Evolutionary conservation across 2,888 invertebrate genomes (phyloP), one percentile per base, ranked within the genome.

Genomic region (Panopea generosa): DNA sequence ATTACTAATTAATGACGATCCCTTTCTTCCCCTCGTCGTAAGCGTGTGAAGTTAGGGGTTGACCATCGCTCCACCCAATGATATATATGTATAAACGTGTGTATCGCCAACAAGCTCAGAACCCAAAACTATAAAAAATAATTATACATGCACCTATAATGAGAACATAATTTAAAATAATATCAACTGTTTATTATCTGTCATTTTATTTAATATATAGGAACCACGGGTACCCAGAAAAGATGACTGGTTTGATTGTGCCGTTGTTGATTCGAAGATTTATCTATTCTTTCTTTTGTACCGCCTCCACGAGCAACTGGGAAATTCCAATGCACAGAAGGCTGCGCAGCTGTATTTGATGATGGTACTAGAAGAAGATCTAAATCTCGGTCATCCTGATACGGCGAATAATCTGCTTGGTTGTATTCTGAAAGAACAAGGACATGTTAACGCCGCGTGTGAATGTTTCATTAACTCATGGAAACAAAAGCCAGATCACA

Each of bases 221-320:
- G 55, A 43, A 43, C 43, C 56, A 6, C 24, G 57, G 33, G 33
- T 24, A n/a, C 33, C 29, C n/a, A 4, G 38, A 16, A 18, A 20
- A 6, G 57, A 66, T n/a, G 49, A 57, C 49, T 66, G 66, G 66
- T 66, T 66, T 66, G 66, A 66, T 24, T 47, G 33, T 24, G 50
- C 56, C 6, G 57, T 49, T 26, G 57, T 66, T 24, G 66, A 66
- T 29, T 43, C 66, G 3, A 20, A 56, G n/a, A 38, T 66, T 20
- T 66, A 49, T 38, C 43, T 66, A 49, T 66, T 49, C 24, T 66
- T 33, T n/a, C 45, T 66, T 38, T 24, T 66, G 16, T 66, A 57
- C 16, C 11, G 20, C 24, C 47, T 66, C 11, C n/a, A 66, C 49
- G 26, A 66, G 40, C 20, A 18, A 1, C 26, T 66, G n/a, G 66